Conservation (phyloP, 1,140 invertebrate species). For the Drosophila orosa region DNA sequence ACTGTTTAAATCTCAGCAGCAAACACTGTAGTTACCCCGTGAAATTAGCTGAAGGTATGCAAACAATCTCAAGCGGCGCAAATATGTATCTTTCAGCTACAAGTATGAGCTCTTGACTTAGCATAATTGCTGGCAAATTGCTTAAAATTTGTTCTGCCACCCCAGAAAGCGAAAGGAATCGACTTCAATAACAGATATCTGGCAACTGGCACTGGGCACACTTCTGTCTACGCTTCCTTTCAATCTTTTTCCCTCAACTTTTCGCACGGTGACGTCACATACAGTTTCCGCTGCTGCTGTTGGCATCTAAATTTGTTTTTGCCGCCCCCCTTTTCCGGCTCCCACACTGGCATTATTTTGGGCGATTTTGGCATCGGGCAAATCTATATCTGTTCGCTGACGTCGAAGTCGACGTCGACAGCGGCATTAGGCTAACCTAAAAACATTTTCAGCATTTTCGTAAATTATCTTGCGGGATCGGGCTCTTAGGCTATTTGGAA, state of each 20-base stretch:
- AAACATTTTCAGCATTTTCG: constrained; percentile 69
- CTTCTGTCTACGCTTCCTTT: constrained; percentile 54
- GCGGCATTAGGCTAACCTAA: constrained; percentile 72
- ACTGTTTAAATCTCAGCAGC: neutral
- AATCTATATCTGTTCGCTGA: constrained; percentile 37
- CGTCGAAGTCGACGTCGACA: constrained; percentile 36
- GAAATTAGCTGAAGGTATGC: constrained; percentile 13
- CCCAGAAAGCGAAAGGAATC: constrained; percentile 58
- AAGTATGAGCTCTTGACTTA: constrained; percentile 29
- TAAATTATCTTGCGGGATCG: constrained; percentile 62
- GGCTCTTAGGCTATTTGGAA: constrained; percentile 79
- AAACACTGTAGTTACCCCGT: constrained; percentile 2
- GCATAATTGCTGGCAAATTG: constrained; percentile 60
- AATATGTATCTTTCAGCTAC: constrained; percentile 35
- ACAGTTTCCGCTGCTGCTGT: constrained; percentile 56
- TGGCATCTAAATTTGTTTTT: constrained; percentile 59
- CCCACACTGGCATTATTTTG: constrained; percentile 68
- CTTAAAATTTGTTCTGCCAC: constrained; percentile 37
- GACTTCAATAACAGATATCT: constrained; percentile 54
- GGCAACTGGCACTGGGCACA: constrained; percentile 56
- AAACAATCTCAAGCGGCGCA: neutral
- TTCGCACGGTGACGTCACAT: constrained; percentile 60
- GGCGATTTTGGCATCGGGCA: constrained; percentile 70
- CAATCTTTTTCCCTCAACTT: constrained; percentile 12
- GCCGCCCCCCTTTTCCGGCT: constrained; percentile 14